phyloP scores from a whole-genome alignment of 2,113 vertebrate genomes.

The Meriones unguiculatus region DNA sequence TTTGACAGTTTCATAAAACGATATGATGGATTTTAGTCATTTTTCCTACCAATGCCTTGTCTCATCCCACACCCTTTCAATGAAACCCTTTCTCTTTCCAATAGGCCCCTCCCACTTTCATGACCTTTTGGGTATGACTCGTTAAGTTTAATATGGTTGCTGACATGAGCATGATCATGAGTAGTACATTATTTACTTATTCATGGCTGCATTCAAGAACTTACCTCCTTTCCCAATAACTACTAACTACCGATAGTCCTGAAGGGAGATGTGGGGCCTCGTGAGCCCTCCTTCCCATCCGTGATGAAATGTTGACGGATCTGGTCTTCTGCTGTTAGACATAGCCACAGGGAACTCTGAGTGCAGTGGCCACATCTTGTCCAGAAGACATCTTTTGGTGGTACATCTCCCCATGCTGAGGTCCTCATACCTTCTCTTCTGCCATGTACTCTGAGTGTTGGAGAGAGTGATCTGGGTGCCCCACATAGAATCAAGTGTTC shows the following conservation, averaged over 20 bases:
- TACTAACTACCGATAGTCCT: background rate
- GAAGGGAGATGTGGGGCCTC: background rate
- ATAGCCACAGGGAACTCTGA: background rate
- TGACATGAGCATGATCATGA: background rate
- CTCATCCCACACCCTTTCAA: background rate
- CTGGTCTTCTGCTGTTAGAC: background rate
- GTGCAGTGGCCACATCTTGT: background rate
- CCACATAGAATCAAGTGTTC: background rate
- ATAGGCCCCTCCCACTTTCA: background rate
- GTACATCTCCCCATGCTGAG: accelerated
- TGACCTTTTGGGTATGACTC: background rate
- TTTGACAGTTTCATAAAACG: background rate
- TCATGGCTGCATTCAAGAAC: background rate
- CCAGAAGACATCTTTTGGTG: background rate
- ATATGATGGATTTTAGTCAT: background rate
- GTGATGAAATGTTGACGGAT: too few relatives aligned
- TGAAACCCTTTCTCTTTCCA: background rate
- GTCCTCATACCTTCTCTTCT: background rate
- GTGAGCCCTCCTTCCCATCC: background rate
- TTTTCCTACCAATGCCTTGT: background rate
- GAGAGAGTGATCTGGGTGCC: background rate
- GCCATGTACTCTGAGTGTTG: background rate
- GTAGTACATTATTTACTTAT: background rate
- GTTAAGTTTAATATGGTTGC: background rate
- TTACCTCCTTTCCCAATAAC: background rate